Conservation (phyloP, 2,797 vertebrate species). For the Chloroceryle amazona region DNA sequence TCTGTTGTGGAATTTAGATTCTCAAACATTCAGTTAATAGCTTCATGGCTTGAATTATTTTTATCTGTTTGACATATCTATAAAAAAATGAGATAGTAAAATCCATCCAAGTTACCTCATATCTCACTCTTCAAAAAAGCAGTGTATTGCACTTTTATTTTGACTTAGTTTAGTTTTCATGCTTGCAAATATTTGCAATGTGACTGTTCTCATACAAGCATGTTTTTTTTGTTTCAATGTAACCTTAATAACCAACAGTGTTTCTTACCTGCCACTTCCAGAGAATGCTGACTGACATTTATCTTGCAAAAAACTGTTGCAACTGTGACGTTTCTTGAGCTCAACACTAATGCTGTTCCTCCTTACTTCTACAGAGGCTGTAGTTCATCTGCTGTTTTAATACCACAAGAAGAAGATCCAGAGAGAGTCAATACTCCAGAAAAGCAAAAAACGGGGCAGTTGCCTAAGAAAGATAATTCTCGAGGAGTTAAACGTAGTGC, state of each 20-base stretch:
- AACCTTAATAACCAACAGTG: not conserved
- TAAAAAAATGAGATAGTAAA: not conserved
- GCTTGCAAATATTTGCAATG: not conserved
- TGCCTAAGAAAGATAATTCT: constrained; percentile 92
- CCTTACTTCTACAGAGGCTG: constrained; percentile 89
- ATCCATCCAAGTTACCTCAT: not conserved
- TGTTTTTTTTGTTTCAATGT: not conserved
- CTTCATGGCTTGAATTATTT: not conserved
- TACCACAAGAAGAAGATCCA: constrained; percentile 91
- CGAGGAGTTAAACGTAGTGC: constrained; percentile 95
- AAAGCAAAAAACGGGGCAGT: constrained; percentile 90
- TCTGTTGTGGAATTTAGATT: not conserved
- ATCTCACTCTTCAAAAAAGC: not conserved
- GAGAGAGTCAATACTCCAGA: constrained; percentile 93
- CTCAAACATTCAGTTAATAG: not conserved
- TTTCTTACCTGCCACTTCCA: not conserved
- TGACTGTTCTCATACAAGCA: not conserved
- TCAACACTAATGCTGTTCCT: constrained; percentile 65
- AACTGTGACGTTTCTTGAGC: not conserved
- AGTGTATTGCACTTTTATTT: not conserved
- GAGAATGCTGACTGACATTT: not conserved
- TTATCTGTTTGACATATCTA: not conserved
- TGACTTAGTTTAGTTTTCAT: not conserved
- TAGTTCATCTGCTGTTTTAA: constrained; percentile 91
- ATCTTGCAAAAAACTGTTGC: not conserved